Evolutionary conservation across 2,888 invertebrate species (phyloP), one percentile per base, ranked within the genome.

Genomic region (Neoaliturus tenellus): DNA sequence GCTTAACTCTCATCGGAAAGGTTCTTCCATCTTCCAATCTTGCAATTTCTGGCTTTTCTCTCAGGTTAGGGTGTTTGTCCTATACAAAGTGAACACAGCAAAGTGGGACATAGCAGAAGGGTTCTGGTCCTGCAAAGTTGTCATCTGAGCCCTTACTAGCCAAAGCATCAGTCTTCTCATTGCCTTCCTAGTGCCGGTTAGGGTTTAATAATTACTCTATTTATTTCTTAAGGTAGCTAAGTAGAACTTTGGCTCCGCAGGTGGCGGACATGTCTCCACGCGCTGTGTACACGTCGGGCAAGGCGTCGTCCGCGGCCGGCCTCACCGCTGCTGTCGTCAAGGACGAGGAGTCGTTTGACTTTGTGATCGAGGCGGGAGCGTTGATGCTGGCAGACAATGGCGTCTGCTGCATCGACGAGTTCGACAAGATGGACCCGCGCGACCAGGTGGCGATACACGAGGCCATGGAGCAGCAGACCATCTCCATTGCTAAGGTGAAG

Each of bases 401-500:
- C 5, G 97, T 99, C 71, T 99, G 99, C 89, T 99, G 99, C 90
- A 99, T 99, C 88, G 99, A 99, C 89, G 99, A 99, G 91, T 99
- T 99, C 91, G 99, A 99, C 91, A 99, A 99, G 92, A 99, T 99
- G 99, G 99, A 99, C 90, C 93, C 94, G 0, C 93, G 95, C 73
- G 99, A 99, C 93, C 99, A 99, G 91, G 98, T 99, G 6, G 99
- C 99, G 69, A 99, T 99, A 87, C 99, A 99, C 92, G 99, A 99
- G 92, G 99, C 99, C 3, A 99, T 99, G 99, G 99, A 99, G 92
- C 99, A 99, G 89, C 99, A 99, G 91, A 99, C 99, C 0, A 99
- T 99, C 88, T 98, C 99, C 0, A 93, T 99, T 84, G 99, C 99
- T 0, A 99, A 99, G 93, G 97, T 94, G n/a, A n/a, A n/a, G n/a